Evolutionary conservation across 1,140 invertebrate species (phyloP).

Genomic region (Drosophila jambulina): DNA sequence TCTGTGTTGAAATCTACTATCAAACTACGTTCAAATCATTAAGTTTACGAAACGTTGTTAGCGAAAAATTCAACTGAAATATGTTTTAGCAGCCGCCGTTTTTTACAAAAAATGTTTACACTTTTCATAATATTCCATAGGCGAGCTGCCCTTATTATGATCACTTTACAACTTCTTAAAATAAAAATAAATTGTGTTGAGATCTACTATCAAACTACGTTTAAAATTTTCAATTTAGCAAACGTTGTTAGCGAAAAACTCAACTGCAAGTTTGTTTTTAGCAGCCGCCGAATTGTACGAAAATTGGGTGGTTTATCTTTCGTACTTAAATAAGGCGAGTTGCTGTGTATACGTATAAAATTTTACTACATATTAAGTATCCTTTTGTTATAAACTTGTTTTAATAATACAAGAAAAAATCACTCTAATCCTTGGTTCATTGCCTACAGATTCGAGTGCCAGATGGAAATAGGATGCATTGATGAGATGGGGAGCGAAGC

Average conservation of each 20-base stretch:
- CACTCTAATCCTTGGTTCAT: constrained; percentile 57
- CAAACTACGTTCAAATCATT: constrained; percentile 60
- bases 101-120: neutral
- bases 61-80: constrained; percentile 62
- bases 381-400: constrained; percentile 25
- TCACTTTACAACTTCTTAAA: neutral
- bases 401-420: constrained; percentile 26
- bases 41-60: constrained; percentile 58
- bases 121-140: neutral
- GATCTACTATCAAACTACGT: constrained; percentile 80
- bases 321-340: constrained; percentile 19
- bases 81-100: constrained; percentile 35
- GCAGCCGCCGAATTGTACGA: constrained; percentile 24
- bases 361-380: neutral
- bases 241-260: constrained; percentile 76
- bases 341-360: constrained; percentile 1
- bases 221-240: constrained; percentile 24
- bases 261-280: constrained; percentile 27
- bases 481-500: constrained; percentile 9
- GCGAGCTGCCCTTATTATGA: neutral
- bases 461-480: constrained; percentile 43
- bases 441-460: constrained; percentile 60
- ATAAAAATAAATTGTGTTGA: constrained; percentile 52
- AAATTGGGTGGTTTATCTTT: constrained; percentile 5
- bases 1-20: constrained; percentile 63